phyloP scores from a whole-genome alignment of 2,797 vertebrate genomes.

The Coracias cyanogaster region DNA sequence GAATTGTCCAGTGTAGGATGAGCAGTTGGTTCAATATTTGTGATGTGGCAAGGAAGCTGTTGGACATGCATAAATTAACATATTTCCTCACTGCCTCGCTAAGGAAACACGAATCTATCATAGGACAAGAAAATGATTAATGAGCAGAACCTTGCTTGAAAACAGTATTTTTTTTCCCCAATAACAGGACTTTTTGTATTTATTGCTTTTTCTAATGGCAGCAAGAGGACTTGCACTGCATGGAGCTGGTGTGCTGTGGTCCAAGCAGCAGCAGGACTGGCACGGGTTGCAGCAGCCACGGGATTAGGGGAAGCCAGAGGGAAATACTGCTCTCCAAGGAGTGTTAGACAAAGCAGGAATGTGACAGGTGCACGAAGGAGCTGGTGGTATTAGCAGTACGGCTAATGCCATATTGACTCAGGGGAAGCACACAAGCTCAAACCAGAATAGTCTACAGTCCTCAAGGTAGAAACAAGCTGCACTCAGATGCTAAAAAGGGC shows the following conservation, averaged over 20 bases:
- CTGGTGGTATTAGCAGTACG: background rate
- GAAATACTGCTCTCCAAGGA: background rate
- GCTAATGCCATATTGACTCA: background rate
- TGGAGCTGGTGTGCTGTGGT: fast-evolving
- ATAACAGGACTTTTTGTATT: background rate
- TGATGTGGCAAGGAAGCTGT: slow-evolving; percentile 77
- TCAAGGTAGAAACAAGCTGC: background rate
- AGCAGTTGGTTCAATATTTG: slow-evolving; percentile 55
- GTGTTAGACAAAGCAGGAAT: background rate
- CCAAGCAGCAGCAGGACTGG: background rate
- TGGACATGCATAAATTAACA: background rate
- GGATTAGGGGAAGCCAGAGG: background rate
- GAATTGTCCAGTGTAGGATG: slow-evolving; percentile 71
- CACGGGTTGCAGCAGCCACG: fast-evolving
- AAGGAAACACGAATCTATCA: background rate
- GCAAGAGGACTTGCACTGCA: background rate
- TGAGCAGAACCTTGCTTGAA: background rate
- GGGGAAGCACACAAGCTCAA: background rate
- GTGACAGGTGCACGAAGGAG: background rate
- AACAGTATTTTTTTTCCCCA: background rate
- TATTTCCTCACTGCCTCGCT: background rate
- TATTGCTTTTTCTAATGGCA: background rate
- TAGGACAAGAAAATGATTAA: background rate
- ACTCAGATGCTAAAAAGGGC: background rate
- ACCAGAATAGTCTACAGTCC: background rate